Conservation (phyloP, 2,797 vertebrate genomes). For the Mico argentatus region DNA sequence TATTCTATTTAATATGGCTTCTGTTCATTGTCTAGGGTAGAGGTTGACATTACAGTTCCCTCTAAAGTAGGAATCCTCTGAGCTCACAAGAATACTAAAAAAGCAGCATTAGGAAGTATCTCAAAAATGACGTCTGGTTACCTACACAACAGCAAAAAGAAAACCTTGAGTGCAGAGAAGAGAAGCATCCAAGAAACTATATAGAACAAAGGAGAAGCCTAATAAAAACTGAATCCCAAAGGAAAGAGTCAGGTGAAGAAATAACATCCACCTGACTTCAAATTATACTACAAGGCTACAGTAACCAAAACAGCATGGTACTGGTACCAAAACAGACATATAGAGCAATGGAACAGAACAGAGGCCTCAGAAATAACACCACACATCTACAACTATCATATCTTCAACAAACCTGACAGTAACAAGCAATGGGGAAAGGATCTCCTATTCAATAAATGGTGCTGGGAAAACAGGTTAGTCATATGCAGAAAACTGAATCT, state of each 20-base stretch:
- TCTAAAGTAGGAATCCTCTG: not conserved
- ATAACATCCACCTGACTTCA: not conserved
- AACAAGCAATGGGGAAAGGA: not conserved
- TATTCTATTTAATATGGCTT: not conserved
- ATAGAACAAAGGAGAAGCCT: not conserved
- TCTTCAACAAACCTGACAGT: not conserved
- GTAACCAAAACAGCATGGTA: not conserved
- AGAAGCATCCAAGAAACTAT: not conserved
- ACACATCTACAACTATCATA: not conserved
- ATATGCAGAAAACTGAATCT: not conserved
- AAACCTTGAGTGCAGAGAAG: not conserved
- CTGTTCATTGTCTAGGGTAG: not conserved
- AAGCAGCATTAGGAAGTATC: not conserved
- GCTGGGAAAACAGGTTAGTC: not conserved
- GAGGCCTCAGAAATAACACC: not conserved
- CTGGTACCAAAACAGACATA: not conserved
- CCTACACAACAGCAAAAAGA: not conserved
- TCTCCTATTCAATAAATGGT: not conserved
- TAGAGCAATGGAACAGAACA: not conserved
- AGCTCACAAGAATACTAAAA: not conserved
- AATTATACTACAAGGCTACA: not conserved
- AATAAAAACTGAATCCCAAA: not conserved
- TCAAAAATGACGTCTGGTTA: not conserved
- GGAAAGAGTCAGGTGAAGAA: not conserved
- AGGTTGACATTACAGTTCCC: not conserved